Conservation (phyloP, 2,888 invertebrate genomes). For the Biston stratarius region DNA sequence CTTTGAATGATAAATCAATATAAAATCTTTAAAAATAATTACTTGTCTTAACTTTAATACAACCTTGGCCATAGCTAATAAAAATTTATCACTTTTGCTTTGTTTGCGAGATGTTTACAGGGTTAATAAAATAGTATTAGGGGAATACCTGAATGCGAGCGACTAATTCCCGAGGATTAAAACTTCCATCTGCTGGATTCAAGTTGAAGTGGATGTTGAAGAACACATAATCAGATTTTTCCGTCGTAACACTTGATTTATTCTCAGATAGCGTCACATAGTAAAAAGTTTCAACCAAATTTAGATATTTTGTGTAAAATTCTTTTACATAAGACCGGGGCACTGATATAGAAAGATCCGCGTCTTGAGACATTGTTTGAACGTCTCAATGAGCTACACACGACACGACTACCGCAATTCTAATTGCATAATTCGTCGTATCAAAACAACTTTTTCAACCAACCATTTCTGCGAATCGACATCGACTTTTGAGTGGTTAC, state of each 20-base stretch:
- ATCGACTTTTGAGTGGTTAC: slow-evolving; percentile 3
- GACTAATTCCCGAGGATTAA: slow-evolving; percentile 73
- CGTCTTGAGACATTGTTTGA: slow-evolving; percentile 77
- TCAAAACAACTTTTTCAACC: slow-evolving; percentile 62
- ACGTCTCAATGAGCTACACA: slow-evolving; percentile 58
- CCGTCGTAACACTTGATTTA: slow-evolving; percentile 66
- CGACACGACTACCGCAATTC: slow-evolving; percentile 62
- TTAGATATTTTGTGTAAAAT: slow-evolving; percentile 78
- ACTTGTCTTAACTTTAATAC: not conserved
- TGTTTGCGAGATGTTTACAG: slow-evolving; percentile 6
- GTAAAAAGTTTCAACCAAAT: slow-evolving; percentile 84
- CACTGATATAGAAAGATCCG: slow-evolving; percentile 74
- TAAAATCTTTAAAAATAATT: not conserved
- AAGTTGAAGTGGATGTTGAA: slow-evolving; percentile 79
- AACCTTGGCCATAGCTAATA: slow-evolving; percentile 24
- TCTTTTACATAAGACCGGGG: slow-evolving; percentile 76
- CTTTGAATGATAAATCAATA: not conserved
- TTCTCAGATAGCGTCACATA: slow-evolving; percentile 80
- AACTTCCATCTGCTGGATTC: slow-evolving; percentile 75
- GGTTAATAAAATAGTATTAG: not conserved
- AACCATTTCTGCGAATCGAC: slow-evolving; percentile 25
- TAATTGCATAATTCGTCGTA: slow-evolving; percentile 74
- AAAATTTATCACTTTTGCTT: slow-evolving; percentile 7
- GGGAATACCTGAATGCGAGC: slow-evolving; percentile 77
- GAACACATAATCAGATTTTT: slow-evolving; percentile 74